Evolutionary conservation across 1,140 invertebrate genomes (phyloP), one percentile per base, ranked within the genome.

Genomic region (Pachyrhynchus sulphureomaculatus): DNA sequence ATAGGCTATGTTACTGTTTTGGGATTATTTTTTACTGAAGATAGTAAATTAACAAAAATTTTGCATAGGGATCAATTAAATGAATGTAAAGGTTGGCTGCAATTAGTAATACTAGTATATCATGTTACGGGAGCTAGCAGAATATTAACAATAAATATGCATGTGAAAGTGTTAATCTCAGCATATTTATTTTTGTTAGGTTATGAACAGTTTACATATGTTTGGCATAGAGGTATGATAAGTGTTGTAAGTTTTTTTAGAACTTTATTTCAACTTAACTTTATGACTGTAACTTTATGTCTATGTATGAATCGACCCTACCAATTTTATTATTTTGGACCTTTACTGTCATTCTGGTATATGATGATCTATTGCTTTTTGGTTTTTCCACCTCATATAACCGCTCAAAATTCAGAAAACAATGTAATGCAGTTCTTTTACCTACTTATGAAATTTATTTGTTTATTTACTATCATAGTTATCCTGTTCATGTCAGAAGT

Each of bases 11-110:
- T 98, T 20, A 90, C 95, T 72, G 92, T 92, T 8, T 76, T 98
- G 42, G 95, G 96, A 0, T 77, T 98, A 67, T 99, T 99, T 81
- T 98, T 98, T 75, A 96, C 92, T 0, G 95, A 99, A 72, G 93
- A 95, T 68, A 90, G 90, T 23, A 84, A 86, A 64, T 87, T 87
- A 69, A 92, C 85, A 15, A 86, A 84, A 76, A 86, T 96, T 5
- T 78, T 98, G 18, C 93, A 98, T 75, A 81, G 92, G 23, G 93
- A 98, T 75, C 95, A 98, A 78, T 95, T 95, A 0, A 88, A 96
- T 72, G 96, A 98, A 80, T 93, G 93, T 87, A 95, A 95, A 80
- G 96, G 95, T 12, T 94, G 95, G 87, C 98, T 98, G 92, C 90
- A 97, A 75, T 77, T 97, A 24, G 89, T 97, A 0, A 92, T 98